Conservation (phyloP, 1,140 invertebrate genomes). For the Prorops nasuta region DNA sequence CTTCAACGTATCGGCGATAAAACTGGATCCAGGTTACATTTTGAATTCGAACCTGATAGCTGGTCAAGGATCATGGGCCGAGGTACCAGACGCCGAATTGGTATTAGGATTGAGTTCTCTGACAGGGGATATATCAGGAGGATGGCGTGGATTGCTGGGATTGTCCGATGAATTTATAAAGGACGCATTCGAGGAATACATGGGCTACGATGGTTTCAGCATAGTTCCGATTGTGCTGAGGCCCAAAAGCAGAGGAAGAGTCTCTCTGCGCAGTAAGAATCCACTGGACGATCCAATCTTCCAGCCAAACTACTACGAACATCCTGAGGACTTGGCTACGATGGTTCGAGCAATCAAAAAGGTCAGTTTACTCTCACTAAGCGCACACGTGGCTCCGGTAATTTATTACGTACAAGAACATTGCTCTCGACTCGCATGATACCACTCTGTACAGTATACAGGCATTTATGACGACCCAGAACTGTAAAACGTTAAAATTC, state of each 20-base stretch:
- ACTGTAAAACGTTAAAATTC: no score
- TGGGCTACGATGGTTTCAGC: slow-evolving; percentile 58
- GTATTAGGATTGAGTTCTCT: slow-evolving; percentile 72
- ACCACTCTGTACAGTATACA: no score
- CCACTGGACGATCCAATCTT: slow-evolving; percentile 73
- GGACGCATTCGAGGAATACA: slow-evolving; percentile 57
- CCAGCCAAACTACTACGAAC: slow-evolving; percentile 74
- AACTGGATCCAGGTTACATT: no score
- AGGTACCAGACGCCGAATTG: slow-evolving; percentile 75
- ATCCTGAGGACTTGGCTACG: slow-evolving; percentile 65
- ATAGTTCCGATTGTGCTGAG: slow-evolving; percentile 71
- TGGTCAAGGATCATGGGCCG: no score
- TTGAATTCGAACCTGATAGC: no score
- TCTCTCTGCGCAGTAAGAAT: slow-evolving; percentile 66
- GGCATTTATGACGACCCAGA: no score
- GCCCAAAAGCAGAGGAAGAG: slow-evolving; percentile 72
- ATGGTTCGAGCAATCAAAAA: slow-evolving; percentile 73
- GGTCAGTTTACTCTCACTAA: no score
- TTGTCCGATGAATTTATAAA: slow-evolving; percentile 64
- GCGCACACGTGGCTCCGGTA: no score
- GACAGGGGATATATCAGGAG: slow-evolving; percentile 70
- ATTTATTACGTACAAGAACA: no score
- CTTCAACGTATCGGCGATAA: no score
- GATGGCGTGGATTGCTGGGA: slow-evolving; percentile 63
- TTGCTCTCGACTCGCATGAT: no score